Conservation (phyloP, 1,140 invertebrate genomes). For the Plectrocnemia conspersa region DNA sequence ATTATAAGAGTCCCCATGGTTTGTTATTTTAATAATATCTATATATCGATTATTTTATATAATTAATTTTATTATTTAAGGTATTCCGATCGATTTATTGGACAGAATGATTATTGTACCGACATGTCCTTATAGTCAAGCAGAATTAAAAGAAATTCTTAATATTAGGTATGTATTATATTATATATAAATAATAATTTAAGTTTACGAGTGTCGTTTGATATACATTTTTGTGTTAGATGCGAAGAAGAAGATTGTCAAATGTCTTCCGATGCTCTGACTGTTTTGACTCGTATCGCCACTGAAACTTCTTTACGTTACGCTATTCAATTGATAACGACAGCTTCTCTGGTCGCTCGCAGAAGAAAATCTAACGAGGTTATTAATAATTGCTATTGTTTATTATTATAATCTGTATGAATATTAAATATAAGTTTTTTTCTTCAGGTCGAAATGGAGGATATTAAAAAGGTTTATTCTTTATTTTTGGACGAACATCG, state of each 20-base stretch:
- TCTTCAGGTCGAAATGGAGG: constrained; percentile 71
- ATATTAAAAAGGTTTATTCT: constrained; percentile 92
- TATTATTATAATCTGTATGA: too few relatives aligned
- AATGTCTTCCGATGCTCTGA: constrained; percentile 87
- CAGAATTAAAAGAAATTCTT: constrained; percentile 88
- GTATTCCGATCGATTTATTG: constrained; percentile 90
- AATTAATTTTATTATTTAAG: constrained; percentile 21
- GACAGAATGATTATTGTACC: constrained; percentile 95
- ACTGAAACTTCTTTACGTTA: constrained; percentile 91
- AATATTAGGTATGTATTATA: constrained; percentile 65
- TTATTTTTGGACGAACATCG: constrained; percentile 92
- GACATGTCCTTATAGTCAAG: constrained; percentile 82
- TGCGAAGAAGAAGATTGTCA: constrained; percentile 98
- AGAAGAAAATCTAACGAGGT: constrained; percentile 81
- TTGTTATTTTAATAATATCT: constrained; percentile 16
- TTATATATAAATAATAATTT: background rate
- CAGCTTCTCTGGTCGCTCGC: constrained; percentile 82
- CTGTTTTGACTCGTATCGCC: constrained; percentile 87
- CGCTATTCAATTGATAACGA: constrained; percentile 97
- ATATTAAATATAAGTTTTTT: too few relatives aligned
- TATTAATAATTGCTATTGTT: constrained; percentile 18
- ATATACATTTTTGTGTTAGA: constrained; percentile 42
- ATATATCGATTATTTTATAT: background rate
- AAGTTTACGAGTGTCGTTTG: background rate
- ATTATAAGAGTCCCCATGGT: constrained; percentile 91